Conservation (phyloP, 1,140 invertebrate genomes). For the Ceratina japonica region DNA sequence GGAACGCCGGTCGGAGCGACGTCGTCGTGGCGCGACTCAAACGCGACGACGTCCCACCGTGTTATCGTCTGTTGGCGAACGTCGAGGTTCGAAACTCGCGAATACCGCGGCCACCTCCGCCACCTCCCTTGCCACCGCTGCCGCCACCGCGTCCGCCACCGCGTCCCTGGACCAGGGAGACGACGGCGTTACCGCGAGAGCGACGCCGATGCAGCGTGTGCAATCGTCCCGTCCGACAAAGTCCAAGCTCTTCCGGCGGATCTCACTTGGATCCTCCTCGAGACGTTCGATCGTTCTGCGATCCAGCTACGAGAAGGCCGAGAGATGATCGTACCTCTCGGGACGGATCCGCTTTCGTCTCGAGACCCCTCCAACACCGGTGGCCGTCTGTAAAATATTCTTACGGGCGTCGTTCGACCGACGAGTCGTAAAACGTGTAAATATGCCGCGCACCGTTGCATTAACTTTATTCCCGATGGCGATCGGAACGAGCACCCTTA, state of each 20-base stretch:
- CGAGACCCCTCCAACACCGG: not conserved
- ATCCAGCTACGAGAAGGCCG: not conserved
- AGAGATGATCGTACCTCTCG: not conserved
- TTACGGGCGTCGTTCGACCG: too few relatives aligned
- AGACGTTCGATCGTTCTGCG: not conserved
- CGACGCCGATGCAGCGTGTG: constrained; percentile 20
- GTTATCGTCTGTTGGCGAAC: constrained; percentile 28
- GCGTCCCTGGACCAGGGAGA: not conserved
- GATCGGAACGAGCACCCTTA: too few relatives aligned
- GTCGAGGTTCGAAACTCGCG: not conserved
- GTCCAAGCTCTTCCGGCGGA: not conserved
- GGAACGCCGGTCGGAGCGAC: not conserved
- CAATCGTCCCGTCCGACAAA: constrained; percentile 21
- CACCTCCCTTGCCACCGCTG: constrained; percentile 5
- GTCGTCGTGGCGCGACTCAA: not conserved
- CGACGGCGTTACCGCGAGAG: not conserved
- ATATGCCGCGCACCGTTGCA: not conserved
- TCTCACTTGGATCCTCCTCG: not conserved
- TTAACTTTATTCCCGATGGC: too few relatives aligned
- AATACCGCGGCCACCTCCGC: not conserved
- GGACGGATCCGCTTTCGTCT: not conserved
- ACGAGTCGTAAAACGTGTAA: constrained; percentile 16
- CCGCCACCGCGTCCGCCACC: too few relatives aligned
- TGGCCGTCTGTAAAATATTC: not conserved
- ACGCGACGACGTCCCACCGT: constrained; percentile 22